Evolutionary conservation across 2,888 invertebrate genomes (phyloP).

Genomic region (Choristoneura rosaceana): DNA sequence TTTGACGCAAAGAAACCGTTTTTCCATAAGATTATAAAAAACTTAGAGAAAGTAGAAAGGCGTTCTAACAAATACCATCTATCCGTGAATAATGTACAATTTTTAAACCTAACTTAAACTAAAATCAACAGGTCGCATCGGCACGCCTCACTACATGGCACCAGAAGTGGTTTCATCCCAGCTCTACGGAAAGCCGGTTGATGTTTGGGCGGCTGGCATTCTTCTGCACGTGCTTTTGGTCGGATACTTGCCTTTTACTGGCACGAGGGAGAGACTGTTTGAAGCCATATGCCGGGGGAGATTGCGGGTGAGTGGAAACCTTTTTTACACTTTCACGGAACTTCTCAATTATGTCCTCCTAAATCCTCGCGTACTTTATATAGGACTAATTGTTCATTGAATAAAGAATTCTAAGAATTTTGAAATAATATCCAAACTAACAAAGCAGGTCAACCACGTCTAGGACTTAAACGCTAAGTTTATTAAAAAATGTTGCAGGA

Average conservation of each 20-base stretch:
- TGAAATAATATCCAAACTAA: too few relatives aligned
- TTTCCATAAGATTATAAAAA: too few relatives aligned
- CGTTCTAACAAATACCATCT: too few relatives aligned
- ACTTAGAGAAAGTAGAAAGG: too few relatives aligned
- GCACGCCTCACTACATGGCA: slow-evolving; percentile 99
- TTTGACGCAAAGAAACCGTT: too few relatives aligned
- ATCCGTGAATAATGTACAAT: not conserved
- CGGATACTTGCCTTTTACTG: slow-evolving; percentile 97
- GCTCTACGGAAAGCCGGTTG: slow-evolving; percentile 97
- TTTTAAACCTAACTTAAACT: not conserved
- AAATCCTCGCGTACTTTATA: too few relatives aligned
- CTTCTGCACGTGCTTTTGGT: slow-evolving; percentile 96
- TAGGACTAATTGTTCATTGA: too few relatives aligned
- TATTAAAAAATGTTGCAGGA: too few relatives aligned
- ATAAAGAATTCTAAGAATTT: too few relatives aligned
- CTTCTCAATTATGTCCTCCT: too few relatives aligned
- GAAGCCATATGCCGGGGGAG: slow-evolving; percentile 95
- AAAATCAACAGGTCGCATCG: slow-evolving; percentile 91
- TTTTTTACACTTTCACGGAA: not conserved
- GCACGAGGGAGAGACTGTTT: slow-evolving; percentile 96
- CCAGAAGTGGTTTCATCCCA: slow-evolving; percentile 97
- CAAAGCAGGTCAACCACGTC: too few relatives aligned
- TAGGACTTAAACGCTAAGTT: too few relatives aligned
- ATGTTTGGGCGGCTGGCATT: slow-evolving; percentile 99
- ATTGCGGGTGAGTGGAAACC: slow-evolving; percentile 87